These are phyloP conservation scores for Salvelinus namaycush DNA, from an alignment of 2,113 vertebrate genomes.

Conservation along the genomic window DNA sequence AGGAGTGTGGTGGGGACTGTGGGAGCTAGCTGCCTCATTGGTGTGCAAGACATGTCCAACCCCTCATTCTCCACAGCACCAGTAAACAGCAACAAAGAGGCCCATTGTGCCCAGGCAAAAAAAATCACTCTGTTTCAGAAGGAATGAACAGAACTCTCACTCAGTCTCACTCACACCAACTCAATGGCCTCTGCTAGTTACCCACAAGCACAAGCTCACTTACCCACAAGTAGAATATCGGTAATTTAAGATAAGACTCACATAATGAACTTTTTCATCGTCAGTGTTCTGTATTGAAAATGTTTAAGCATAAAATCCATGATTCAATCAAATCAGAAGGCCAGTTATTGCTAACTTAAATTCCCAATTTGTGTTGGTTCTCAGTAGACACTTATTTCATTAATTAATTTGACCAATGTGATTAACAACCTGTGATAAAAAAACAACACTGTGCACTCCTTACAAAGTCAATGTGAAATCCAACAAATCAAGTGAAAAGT, in stretches of 20 bases:
- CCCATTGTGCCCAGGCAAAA: conserved; percentile 75
- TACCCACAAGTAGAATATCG: conserved; percentile 20
- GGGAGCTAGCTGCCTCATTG: conserved; percentile 72
- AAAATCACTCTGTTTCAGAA: conserved; percentile 75
- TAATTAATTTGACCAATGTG: no score
- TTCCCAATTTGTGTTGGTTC: not conserved
- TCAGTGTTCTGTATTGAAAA: not conserved
- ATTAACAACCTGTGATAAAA: no score
- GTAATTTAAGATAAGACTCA: not conserved
- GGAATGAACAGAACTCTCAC: conserved; percentile 63
- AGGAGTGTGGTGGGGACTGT: conserved; percentile 70
- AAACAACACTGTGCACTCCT: no score
- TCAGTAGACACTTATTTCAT: not conserved
- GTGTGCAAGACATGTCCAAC: conserved; percentile 72
- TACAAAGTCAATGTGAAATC: not conserved
- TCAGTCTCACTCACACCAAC: conserved; percentile 26
- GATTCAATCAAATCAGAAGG: not conserved
- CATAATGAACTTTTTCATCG: not conserved
- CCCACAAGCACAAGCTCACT: not conserved
- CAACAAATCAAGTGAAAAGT: not conserved
- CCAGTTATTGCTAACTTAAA: not conserved
- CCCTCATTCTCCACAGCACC: conserved; percentile 66
- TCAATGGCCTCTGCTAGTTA: not conserved
- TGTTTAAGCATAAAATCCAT: not conserved
- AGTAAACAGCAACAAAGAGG: conserved; percentile 76